Evolutionary conservation across 2,113 vertebrate genomes (phyloP), one percentile per base, ranked within the genome.

Genomic region (Microtus oregoni): DNA sequence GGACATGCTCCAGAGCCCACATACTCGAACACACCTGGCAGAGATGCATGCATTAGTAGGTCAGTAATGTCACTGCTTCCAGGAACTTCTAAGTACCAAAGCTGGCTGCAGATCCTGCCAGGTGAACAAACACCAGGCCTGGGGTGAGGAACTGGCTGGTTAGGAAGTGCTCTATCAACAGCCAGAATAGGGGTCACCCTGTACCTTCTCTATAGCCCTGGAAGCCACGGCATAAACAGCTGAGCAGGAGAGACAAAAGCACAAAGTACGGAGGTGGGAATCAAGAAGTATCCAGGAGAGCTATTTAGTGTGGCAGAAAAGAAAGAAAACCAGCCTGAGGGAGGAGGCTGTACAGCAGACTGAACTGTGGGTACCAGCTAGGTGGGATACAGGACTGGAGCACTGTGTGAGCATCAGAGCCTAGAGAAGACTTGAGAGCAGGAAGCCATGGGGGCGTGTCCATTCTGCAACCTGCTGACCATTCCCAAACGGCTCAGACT

Each of bases 81-180:
- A 96, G 96, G 79, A 97, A 91, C 95, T 83, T 75, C 55, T 61
- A 89, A 94, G 89, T n/a, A 50, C n/a, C 38, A 77, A 93, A 38
- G 65, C 89, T 77, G 0, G 86, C 10, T 52, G 12, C 50, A 52
- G 50, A 52, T 52, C 50, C 50, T 52, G 50, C 50, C 95, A 94
- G 94, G 93, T 78, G 89, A 91, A 82, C 93, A 91, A 94, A 97
- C 77, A 87, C 22, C 52, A 26, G 93, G 20, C 1, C 7, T 2
- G 35, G n/a, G 61, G 20, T 30, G 44, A 82, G 93, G 65, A 30
- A 44, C 50, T 58, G 81, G 65, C 65, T 11, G 15, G 90, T 41
- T 35, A 44, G 61, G 75, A 65, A 3, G 52, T 52, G 38, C 9
- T 75, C 63, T 0, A 38, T 28, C 15, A 4, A 82, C 67, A 78